Percentiles rank a stretch among this genome's conserved stretches.
phyloP scores from a whole-genome alignment of 2,113 vertebrate genomes.

The Zeus faber region DNA sequence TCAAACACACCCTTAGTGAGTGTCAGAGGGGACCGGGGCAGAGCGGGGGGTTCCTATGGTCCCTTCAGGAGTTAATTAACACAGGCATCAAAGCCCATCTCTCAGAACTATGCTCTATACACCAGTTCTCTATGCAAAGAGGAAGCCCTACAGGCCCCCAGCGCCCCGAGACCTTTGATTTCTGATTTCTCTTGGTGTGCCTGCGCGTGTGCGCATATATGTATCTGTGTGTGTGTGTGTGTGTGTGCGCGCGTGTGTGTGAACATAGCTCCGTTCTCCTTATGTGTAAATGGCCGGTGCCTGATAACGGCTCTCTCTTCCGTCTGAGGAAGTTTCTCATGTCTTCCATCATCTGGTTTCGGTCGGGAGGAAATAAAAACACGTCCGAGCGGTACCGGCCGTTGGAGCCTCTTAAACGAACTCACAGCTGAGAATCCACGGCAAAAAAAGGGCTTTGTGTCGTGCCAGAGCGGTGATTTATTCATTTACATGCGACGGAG shows the following conservation, averaged over 20 bases:
- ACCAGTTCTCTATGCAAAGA: slow-evolving; percentile 18
- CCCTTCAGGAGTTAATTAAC: slow-evolving; percentile 71
- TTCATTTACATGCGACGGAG: too few relatives aligned
- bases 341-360: neutral
- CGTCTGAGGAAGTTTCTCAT: slow-evolving; percentile 5
- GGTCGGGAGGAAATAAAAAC: neutral
- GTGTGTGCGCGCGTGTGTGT: slow-evolving; percentile 21
- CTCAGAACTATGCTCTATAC: slow-evolving; percentile 30
- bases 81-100: slow-evolving; percentile 59
- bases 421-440: neutral
- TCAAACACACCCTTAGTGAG: slow-evolving; percentile 3
- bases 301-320: slow-evolving; percentile 6
- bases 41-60: slow-evolving; percentile 23
- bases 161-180: slow-evolving; percentile 60
- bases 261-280: too few relatives aligned
- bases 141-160: slow-evolving; percentile 36
- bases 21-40: slow-evolving; percentile 35
- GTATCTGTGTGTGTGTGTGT: slow-evolving; percentile 12
- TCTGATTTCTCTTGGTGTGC: slow-evolving; percentile 22
- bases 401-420: too few relatives aligned
- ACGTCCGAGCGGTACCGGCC: too few relatives aligned
- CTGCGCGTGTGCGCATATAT: neutral
- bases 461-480: too few relatives aligned
- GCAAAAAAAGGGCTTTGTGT: too few relatives aligned
- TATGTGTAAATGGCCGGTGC: neutral